Conservation (phyloP, 2,113 vertebrate species). For the Nymphicus hollandicus region DNA sequence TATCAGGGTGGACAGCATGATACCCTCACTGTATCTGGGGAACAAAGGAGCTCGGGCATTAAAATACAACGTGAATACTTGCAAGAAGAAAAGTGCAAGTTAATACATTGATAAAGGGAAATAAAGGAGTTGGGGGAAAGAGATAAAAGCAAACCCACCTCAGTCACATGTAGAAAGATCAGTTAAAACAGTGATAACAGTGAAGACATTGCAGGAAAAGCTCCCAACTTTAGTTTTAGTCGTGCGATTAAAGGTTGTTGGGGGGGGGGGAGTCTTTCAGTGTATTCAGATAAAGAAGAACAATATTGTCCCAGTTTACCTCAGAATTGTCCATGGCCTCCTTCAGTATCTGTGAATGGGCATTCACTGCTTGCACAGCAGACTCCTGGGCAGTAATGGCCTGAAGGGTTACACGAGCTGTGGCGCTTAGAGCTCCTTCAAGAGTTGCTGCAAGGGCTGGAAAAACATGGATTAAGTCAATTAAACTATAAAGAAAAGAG, state of each 20-base stretch:
- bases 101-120: background rate
- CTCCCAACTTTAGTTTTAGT: background rate
- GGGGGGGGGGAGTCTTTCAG: background rate
- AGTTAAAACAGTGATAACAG: background rate
- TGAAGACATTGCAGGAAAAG: background rate
- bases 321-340: conserved; percentile 91
- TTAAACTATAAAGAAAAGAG: background rate
- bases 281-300: background rate
- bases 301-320: conserved; percentile 62
- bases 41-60: background rate
- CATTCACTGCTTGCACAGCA: conserved; percentile 83
- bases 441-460: conserved; percentile 81
- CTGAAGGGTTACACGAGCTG: conserved; percentile 82
- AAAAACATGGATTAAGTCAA: background rate
- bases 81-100: background rate
- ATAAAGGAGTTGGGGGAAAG: background rate
- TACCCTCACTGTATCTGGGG: background rate
- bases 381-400: conserved; percentile 89
- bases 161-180: background rate
- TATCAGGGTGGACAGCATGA: background rate
- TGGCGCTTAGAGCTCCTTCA: conserved; percentile 79
- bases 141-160: background rate
- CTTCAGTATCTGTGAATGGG: conserved; percentile 82
- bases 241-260: background rate
- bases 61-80: background rate